These are phyloP conservation scores for Tetranychus piercei DNA, from an alignment of 2,888 invertebrate genomes.

Conservation along the genomic window DNA sequence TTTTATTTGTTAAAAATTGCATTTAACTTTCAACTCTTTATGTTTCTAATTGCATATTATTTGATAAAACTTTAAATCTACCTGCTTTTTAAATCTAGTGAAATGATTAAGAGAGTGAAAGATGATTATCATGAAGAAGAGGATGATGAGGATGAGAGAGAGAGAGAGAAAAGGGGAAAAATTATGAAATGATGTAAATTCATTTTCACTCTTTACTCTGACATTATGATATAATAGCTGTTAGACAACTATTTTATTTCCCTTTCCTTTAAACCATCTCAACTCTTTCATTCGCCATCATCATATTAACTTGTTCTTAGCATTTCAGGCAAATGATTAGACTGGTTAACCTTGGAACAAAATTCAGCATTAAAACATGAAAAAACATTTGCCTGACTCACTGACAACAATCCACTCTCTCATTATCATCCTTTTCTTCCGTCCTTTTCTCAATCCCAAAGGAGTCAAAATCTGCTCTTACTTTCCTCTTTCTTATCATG, in stretches of 20 bases:
- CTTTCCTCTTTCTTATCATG: not conserved
- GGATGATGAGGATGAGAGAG: not conserved
- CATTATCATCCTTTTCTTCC: conserved; percentile 1
- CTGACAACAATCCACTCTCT: not conserved
- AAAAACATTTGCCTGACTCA: not conserved
- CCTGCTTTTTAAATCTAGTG: not conserved
- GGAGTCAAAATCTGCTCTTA: not conserved
- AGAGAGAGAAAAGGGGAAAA: not conserved
- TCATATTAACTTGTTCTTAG: not conserved
- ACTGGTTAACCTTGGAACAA: not conserved
- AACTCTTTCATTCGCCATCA: not conserved
- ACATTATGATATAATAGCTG: conserved; percentile 1
- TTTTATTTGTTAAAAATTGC: not conserved
- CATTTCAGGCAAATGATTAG: not conserved
- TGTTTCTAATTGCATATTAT: not conserved
- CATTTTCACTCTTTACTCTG: not conserved
- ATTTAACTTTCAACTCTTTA: not conserved
- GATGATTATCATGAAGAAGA: not conserved
- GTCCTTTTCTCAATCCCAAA: not conserved
- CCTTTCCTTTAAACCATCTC: not conserved
- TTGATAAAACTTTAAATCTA: not conserved
- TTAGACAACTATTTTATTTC: not conserved
- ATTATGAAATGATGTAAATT: not conserved
- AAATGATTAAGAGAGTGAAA: too few species aligned
- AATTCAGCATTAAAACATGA: not conserved